phyloP scores from a whole-genome alignment of 2,888 invertebrate genomes.

The Platynereis dumerilii region DNA sequence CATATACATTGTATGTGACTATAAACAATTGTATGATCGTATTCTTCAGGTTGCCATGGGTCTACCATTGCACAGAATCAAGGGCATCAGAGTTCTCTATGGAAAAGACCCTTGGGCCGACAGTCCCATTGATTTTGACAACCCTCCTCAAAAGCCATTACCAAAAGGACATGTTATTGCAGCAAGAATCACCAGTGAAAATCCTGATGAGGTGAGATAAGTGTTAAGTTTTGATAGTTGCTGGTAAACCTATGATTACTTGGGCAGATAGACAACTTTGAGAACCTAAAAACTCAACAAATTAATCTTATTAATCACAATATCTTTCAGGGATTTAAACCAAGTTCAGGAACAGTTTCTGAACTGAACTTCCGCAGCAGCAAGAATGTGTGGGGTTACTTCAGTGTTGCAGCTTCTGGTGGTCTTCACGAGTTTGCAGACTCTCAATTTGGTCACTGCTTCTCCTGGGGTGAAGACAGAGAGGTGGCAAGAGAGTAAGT shows the following conservation, averaged over 20 bases:
- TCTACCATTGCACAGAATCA: constrained; percentile 89
- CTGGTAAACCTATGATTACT: too few relatives aligned
- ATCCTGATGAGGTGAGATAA: constrained; percentile 83
- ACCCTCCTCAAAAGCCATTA: constrained; percentile 82
- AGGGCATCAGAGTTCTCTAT: constrained; percentile 92
- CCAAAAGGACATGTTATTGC: constrained; percentile 99
- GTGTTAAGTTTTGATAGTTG: too few relatives aligned
- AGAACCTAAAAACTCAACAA: too few relatives aligned
- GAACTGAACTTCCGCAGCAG: constrained; percentile 98
- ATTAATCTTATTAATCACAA: too few relatives aligned
- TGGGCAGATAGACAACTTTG: too few relatives aligned
- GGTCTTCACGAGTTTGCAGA: constrained; percentile 99
- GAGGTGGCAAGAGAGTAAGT: constrained; percentile 68
- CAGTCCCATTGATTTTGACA: constrained; percentile 84
- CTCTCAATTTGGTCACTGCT: constrained; percentile 99
- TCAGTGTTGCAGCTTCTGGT: constrained; percentile 96
- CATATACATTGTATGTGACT: too few relatives aligned
- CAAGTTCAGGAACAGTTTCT: constrained; percentile 95
- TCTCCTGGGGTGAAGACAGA: constrained; percentile 98
- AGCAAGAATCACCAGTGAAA: constrained; percentile 96
- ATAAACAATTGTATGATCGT: too few relatives aligned
- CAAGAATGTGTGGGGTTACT: constrained; percentile 99
- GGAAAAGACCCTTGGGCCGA: constrained; percentile 88
- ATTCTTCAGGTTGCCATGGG: constrained; percentile 92
- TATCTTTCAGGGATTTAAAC: constrained; percentile 78